Conservation (phyloP, 2,113 vertebrate species). For the Tetrax tetrax region DNA sequence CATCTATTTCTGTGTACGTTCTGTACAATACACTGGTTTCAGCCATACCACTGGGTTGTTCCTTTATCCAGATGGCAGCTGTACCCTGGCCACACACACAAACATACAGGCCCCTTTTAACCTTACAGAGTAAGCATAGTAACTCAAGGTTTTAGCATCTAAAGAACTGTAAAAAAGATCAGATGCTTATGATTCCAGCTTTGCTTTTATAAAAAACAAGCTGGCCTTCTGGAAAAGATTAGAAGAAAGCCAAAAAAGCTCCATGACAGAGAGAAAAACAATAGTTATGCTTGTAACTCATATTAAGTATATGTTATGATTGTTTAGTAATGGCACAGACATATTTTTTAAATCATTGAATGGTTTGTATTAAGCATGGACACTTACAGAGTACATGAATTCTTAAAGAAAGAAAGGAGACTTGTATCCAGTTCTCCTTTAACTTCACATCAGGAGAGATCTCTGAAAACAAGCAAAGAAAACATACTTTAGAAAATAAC, state of each 20-base stretch:
- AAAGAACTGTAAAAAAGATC: conserved; percentile 18
- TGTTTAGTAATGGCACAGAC: conserved; percentile 43
- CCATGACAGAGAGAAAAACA: conserved; percentile 70
- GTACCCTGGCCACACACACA: neutral
- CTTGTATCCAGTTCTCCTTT: neutral
- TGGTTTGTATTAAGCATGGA: conserved; percentile 65
- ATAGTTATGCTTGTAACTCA: conserved; percentile 69
- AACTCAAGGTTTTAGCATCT: conserved; percentile 29
- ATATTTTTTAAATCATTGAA: conserved; percentile 42
- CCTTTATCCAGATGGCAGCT: neutral
- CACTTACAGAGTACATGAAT: conserved; percentile 45
- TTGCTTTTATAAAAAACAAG: conserved; percentile 63
- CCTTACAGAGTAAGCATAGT: neutral
- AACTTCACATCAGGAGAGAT: conserved; percentile 18
- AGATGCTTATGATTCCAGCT: conserved; percentile 57
- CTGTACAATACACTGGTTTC: neutral
- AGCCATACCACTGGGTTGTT: neutral
- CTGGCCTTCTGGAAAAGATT: conserved; percentile 74
- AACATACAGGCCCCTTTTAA: neutral
- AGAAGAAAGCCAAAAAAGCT: conserved; percentile 70
- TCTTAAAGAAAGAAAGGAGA: neutral
- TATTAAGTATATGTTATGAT: conserved; percentile 51
- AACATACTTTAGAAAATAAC: neutral
- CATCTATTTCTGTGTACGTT: fast-evolving
- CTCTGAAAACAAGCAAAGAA: neutral